Evolutionary conservation across 1,140 invertebrate species (phyloP), one percentile per base, ranked within the genome.

Genomic region (Drosophila pandora): DNA sequence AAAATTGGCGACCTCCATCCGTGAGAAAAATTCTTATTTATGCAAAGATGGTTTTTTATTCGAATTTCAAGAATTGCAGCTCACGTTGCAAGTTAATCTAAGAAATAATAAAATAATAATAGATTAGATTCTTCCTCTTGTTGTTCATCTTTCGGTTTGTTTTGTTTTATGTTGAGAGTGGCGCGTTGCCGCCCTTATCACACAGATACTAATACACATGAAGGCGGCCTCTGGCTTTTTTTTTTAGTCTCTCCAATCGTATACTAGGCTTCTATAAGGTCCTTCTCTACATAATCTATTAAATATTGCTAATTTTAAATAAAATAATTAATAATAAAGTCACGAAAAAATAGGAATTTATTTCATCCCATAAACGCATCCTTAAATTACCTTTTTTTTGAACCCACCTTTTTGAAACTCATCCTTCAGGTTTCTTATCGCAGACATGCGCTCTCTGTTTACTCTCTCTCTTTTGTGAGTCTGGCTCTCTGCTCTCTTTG

Each of bases 371-470:
- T 47, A 47, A 47, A 47, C 17, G 34, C 50, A 47, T 30, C 23
- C 43, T 47, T 23, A 22, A 47, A 23, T 17, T 21, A 10, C 21
- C 21, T n/a, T n/a, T 47, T 21, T 21, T 47, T 28, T 4, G 25
- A 28, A 17, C 21, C 22, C 22, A 9, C 32, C 45, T 62, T 30
- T 48, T n/a, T 2, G 4, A 0, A 10, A 9, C 43, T 28, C 25
- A 13, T 50, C 9, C 43, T 30, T 23, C 43, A 41, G 32, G 37
- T 72, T 45, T 47, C 32, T 61, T 65, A 65, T 80, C 48, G 53
- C 41, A 59, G 78, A 63, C 82, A 87, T 87, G 82, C 83, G 83
- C 82, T 60, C 82, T 60, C 56, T 73, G 49, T 48, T 43, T 22
- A 30, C n/a, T n/a, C n/a, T n/a, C 34, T 23, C 30, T 63, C 69